Evolutionary conservation across 2,113 vertebrate species (phyloP).

Genomic region (Lasiurus borealis): DNA sequence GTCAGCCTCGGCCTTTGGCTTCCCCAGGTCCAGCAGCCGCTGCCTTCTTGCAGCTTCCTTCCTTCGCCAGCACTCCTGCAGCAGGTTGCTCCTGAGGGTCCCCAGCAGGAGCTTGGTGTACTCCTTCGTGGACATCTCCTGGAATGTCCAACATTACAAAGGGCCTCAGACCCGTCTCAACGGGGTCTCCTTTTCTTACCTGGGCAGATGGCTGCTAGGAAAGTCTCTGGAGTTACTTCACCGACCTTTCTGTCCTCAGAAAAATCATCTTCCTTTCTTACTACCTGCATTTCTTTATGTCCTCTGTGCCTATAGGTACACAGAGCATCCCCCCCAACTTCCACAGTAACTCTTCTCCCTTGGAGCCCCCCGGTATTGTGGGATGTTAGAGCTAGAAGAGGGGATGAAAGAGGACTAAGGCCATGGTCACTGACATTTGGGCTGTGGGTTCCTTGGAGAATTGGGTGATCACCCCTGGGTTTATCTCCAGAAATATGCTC

Average conservation of each 20-base stretch:
- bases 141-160: slow-evolving; percentile 30
- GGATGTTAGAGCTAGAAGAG: background rate
- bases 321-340: background rate
- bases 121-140: slow-evolving; percentile 89
- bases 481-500: background rate
- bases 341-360: background rate
- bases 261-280: background rate
- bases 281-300: background rate
- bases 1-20: background rate
- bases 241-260: background rate
- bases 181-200: background rate
- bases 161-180: background rate
- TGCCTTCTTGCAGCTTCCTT: slow-evolving; percentile 81
- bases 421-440: background rate
- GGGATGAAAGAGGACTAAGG: too few species aligned
- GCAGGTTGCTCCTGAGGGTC: slow-evolving; percentile 85
- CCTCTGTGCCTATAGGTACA: background rate
- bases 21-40: slow-evolving; percentile 54
- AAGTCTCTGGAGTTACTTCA: background rate
- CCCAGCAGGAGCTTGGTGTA: slow-evolving; percentile 86
- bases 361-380: background rate
- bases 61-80: slow-evolving; percentile 76
- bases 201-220: background rate
- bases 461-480: background rate
- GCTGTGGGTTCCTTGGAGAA: background rate